A percentile compares a stretch with the other conserved stretches of the same genome.
Evolutionary conservation across 1,140 invertebrate species (phyloP).

Genomic region (Hypsibius dujardini): DNA sequence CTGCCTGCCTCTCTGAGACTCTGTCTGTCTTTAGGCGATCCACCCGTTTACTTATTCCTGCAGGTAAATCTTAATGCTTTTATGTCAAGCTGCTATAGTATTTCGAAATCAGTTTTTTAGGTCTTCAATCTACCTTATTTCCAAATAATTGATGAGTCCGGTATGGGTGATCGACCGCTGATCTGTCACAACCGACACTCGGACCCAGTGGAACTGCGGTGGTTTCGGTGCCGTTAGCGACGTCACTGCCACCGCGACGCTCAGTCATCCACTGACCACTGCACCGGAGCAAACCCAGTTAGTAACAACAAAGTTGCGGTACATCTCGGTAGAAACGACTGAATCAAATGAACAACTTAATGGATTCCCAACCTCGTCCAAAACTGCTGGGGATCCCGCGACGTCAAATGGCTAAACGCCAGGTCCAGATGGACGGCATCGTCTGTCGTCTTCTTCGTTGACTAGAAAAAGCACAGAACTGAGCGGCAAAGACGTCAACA

Average conservation of each 20-base stretch:
- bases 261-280: slow-evolving; percentile 50
- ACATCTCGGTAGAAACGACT: neutral
- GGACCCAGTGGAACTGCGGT: slow-evolving; percentile 32
- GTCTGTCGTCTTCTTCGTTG: too few relatives aligned
- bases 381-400: slow-evolving; percentile 36
- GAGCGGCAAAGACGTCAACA: neutral
- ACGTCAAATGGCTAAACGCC: slow-evolving; percentile 34
- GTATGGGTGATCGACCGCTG: too few relatives aligned
- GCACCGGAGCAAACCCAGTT: too few relatives aligned
- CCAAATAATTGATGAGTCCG: slow-evolving; percentile 32
- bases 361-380: slow-evolving; percentile 35
- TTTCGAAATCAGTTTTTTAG: neutral
- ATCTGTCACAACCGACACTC: too few relatives aligned
- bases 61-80: too few relatives aligned
- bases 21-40: too few relatives aligned
- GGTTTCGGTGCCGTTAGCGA: slow-evolving; percentile 42
- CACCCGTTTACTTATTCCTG: too few relatives aligned
- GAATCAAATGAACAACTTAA: neutral
- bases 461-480: too few relatives aligned
- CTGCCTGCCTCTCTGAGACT: too few relatives aligned
- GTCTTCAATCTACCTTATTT: slow-evolving; percentile 31
- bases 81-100: too few relatives aligned
- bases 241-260: slow-evolving; percentile 43
- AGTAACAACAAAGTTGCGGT: neutral
- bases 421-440: too few relatives aligned